Percentiles rank a stretch among this genome's conserved stretches.
phyloP scores from a whole-genome alignment of 2,113 vertebrate species.

The Hypocryptadius cinnamomeus region DNA sequence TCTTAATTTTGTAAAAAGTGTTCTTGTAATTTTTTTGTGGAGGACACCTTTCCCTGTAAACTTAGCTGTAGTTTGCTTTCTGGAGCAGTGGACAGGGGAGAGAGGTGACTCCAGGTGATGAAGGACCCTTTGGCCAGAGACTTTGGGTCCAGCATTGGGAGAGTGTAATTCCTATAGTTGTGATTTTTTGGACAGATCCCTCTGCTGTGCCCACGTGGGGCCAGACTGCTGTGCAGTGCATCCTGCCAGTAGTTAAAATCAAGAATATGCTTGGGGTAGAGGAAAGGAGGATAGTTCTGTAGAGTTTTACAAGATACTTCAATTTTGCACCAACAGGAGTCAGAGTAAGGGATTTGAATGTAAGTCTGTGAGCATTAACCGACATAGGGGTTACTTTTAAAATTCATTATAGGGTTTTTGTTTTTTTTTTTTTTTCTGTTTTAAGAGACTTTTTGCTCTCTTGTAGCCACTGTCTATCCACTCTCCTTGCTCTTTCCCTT shows the following conservation, averaged over 20 bases:
- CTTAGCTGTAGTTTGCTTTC: background rate
- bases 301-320: background rate
- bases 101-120: background rate
- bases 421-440: background rate
- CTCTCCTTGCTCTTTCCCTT: background rate
- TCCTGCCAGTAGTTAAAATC: background rate
- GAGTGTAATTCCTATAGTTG: rapidly evolving
- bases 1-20: background rate
- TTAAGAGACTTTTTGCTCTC: background rate
- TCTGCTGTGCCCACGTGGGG: rapidly evolving
- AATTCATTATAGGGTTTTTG: background rate
- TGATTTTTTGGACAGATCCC: background rate
- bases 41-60: background rate
- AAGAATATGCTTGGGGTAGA: background rate
- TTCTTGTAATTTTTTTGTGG: background rate
- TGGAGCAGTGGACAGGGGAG: background rate
- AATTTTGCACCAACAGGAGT: background rate
- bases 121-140: background rate
- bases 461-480: rapidly evolving
- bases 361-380: background rate
- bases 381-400: background rate
- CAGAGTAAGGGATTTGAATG: background rate
- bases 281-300: background rate
- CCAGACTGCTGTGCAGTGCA: background rate
- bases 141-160: background rate